Conservation (phyloP, 2,888 invertebrate genomes). For the Cecidostiba fungosa region DNA sequence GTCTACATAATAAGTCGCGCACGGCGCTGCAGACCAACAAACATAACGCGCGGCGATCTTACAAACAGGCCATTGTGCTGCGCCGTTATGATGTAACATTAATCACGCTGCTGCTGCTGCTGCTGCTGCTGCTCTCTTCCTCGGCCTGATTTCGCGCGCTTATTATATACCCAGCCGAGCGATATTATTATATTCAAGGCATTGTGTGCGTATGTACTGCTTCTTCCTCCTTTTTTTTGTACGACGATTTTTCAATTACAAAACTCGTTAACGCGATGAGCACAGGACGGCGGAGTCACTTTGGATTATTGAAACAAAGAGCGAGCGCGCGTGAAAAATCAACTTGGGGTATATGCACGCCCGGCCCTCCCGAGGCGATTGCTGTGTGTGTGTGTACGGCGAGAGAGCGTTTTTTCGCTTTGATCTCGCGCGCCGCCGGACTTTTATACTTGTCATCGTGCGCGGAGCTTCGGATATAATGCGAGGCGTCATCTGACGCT, state of each 20-base stretch:
- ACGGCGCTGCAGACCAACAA: slow-evolving; percentile 4
- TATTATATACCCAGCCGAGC: background rate
- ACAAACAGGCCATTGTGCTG: slow-evolving; percentile 54
- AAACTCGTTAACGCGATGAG: slow-evolving; percentile 48
- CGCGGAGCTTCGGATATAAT: slow-evolving; percentile 35
- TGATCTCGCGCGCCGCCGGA: slow-evolving; percentile 31
- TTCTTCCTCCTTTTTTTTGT: background rate
- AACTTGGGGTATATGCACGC: background rate
- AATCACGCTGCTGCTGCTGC: slow-evolving; percentile 38
- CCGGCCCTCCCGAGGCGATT: background rate
- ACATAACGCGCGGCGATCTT: slow-evolving; percentile 28
- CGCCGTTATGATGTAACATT: slow-evolving; percentile 41
- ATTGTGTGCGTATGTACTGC: background rate
- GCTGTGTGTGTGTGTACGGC: background rate
- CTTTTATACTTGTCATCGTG: slow-evolving; percentile 58
- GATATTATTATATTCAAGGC: slow-evolving; percentile 1
- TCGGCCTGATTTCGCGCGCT: background rate
- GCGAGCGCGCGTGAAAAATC: slow-evolving; percentile 44
- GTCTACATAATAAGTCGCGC: slow-evolving; percentile 33
- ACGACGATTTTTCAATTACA: slow-evolving; percentile 55
- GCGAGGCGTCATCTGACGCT: slow-evolving; percentile 51
- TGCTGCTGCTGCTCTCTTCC: slow-evolving; percentile 3
- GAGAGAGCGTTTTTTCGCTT: slow-evolving; percentile 27
- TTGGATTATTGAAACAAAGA: slow-evolving; percentile 49
- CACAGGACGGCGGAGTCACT: slow-evolving; percentile 27